Conservation (phyloP, 2,113 vertebrate species). For the Psittacus erithacus region DNA sequence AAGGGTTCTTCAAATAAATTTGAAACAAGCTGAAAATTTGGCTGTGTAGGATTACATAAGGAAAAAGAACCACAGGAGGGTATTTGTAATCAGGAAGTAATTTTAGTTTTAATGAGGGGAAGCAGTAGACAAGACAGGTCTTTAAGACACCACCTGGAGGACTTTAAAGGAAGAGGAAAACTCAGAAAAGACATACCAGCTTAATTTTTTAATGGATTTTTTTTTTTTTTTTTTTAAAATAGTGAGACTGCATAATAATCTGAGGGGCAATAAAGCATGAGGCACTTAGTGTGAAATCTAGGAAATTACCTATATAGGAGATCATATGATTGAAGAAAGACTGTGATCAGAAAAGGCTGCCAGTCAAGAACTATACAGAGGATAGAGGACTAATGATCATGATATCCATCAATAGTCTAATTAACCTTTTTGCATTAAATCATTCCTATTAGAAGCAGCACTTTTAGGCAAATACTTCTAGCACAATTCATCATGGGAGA, state of each 20-base stretch:
- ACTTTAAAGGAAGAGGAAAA: neutral
- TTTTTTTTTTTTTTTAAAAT: neutral
- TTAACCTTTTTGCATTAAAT: neutral
- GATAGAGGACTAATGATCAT: neutral
- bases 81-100: conserved; percentile 45
- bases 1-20: conserved; percentile 12
- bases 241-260: neutral
- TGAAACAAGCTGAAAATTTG: conserved; percentile 10
- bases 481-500: neutral
- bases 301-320: neutral
- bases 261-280: neutral
- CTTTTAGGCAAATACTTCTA: neutral
- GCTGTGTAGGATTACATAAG: neutral
- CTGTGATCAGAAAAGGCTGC: neutral
- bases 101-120: conserved; percentile 35
- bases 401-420: neutral
- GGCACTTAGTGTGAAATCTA: neutral
- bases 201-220: neutral
- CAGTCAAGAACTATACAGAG: neutral
- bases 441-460: neutral
- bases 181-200: neutral
- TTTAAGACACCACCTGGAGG: conserved; percentile 37
- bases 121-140: conserved; percentile 36
- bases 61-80: conserved; percentile 11
- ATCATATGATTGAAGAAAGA: neutral